phyloP scores from a whole-genome alignment of 2,888 invertebrate species.

The Megamerina dolium region DNA sequence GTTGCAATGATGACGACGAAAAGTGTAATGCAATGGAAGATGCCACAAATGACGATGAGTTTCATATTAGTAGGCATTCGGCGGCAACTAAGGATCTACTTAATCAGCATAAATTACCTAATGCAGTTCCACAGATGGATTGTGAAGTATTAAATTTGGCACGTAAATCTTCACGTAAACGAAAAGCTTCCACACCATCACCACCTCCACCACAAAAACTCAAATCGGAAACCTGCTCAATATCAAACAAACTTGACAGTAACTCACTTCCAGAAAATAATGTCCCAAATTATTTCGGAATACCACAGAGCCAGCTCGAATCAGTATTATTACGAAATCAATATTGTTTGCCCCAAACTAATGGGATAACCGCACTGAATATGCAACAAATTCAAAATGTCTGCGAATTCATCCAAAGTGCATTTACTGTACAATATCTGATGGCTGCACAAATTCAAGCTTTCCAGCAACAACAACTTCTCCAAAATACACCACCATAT shows the following conservation, averaged over 20 bases:
- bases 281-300: too few species aligned
- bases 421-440: too few species aligned
- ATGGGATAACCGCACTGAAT: too few species aligned
- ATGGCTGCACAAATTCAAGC: constrained; percentile 47
- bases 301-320: constrained; percentile 36
- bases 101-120: constrained; percentile 8
- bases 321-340: constrained; percentile 41
- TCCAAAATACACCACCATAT: constrained; percentile 20
- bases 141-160: constrained; percentile 39
- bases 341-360: constrained; percentile 29
- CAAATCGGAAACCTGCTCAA: too few species aligned
- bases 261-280: too few species aligned
- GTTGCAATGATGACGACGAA: too few species aligned
- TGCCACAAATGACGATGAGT: constrained; percentile 20
- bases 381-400: too few species aligned
- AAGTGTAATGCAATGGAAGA: constrained; percentile 21
- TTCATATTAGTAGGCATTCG: not conserved
- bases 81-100: constrained; percentile 5
- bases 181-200: constrained; percentile 18
- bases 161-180: constrained; percentile 34
- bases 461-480: constrained; percentile 45
- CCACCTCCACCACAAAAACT: too few species aligned
- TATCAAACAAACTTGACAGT: too few species aligned
- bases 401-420: too few species aligned
- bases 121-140: constrained; percentile 30